A percentile compares a stretch with the other conserved stretches of the same genome.
phyloP scores from a whole-genome alignment of 2,888 invertebrate genomes.

The Pecten maximus region DNA sequence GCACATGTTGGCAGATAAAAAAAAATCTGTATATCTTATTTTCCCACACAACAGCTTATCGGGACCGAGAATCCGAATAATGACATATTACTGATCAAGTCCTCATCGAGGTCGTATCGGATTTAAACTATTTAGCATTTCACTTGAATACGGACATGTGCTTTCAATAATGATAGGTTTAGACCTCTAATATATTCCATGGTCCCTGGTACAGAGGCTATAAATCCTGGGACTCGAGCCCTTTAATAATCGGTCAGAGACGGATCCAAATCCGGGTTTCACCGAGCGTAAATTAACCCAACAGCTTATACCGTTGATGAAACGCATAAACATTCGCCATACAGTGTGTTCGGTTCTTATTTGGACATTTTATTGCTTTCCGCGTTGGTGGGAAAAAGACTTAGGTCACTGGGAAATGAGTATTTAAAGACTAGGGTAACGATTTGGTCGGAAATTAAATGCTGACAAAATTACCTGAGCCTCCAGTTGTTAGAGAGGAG shows the following conservation, averaged over 20 bases:
- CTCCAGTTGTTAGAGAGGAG: not conserved
- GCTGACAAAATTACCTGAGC: not conserved
- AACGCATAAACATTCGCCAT: not conserved
- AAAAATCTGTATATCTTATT: not conserved
- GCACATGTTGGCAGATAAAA: not conserved
- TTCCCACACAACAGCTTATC: not conserved
- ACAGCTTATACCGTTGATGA: conserved; percentile 25
- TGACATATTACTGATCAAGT: not conserved
- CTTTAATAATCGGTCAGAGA: conserved; percentile 2
- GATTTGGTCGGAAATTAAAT: conserved; percentile 24
- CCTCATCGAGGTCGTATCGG: not conserved
- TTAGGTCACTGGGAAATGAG: conserved; percentile 3
- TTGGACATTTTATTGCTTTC: conserved; percentile 8
- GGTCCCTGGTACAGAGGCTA: not conserved
- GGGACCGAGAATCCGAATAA: not conserved
- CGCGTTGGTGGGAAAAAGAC: conserved; percentile 4
- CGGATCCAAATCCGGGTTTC: conserved; percentile 1
- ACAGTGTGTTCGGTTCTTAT: not conserved
- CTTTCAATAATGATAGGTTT: conserved; percentile 28
- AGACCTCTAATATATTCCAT: not conserved
- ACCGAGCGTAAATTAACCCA: not conserved
- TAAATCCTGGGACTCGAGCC: not conserved
- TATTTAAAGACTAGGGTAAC: conserved; percentile 5
- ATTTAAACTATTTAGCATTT: conserved; percentile 24
- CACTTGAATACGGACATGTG: conserved; percentile 4